Evolutionary conservation across 1,140 invertebrate genomes (phyloP).

Genomic region (Lerema accius): DNA sequence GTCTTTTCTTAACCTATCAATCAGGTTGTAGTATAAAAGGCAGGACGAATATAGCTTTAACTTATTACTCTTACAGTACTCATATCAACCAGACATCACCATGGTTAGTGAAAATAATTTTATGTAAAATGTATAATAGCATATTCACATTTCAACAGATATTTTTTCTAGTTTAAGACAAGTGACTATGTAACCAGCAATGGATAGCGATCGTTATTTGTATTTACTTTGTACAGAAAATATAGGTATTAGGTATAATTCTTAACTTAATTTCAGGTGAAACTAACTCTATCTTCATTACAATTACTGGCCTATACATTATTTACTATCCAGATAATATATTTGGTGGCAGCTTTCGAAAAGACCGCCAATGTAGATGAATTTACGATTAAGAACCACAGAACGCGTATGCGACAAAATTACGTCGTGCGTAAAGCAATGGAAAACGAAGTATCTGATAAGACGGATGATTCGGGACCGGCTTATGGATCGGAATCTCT

Average conservation of each 20-base stretch:
- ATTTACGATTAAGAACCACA: constrained; percentile 61
- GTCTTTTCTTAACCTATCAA: constrained; percentile 34
- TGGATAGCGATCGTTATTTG: no score
- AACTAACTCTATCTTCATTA: no score
- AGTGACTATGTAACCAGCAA: no score
- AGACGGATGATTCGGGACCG: constrained; percentile 42
- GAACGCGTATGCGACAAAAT: constrained; percentile 60
- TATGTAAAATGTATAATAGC: no score
- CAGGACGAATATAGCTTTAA: constrained; percentile 15
- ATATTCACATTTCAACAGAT: no score
- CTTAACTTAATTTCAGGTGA: constrained; percentile 47
- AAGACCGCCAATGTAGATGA: constrained; percentile 57
- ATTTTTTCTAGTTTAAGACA: no score
- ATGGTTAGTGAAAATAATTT: constrained; percentile 35
- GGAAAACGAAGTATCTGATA: constrained; percentile 46
- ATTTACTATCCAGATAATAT: constrained; percentile 49
- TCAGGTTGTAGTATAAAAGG: constrained; percentile 36
- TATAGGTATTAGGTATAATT: not conserved
- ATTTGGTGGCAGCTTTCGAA: constrained; percentile 54
- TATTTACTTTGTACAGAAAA: not conserved
- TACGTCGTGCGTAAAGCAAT: constrained; percentile 55
- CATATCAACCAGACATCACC: constrained; percentile 10
- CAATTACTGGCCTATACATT: constrained; percentile 45
- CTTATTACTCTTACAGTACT: constrained; percentile 24
- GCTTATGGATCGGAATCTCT: constrained; percentile 48